phyloP scores from a whole-genome alignment of 2,888 invertebrate genomes.

The Cheilosia soror region DNA sequence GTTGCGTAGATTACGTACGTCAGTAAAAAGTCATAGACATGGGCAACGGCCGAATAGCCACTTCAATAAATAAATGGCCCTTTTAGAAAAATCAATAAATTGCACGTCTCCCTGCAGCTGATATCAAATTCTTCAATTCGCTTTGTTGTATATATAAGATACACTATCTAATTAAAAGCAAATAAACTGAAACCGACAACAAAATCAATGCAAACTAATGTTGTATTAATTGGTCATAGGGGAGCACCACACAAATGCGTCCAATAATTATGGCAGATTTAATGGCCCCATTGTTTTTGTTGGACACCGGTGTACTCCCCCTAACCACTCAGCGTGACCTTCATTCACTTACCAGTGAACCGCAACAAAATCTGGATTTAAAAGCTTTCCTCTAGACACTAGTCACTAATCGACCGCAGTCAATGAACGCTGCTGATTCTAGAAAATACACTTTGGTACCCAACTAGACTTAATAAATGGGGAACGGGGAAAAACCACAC shows the following conservation, averaged over 20 bases:
- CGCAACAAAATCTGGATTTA: background rate
- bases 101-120: background rate
- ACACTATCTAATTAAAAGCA: background rate
- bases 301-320: slow-evolving; percentile 22
- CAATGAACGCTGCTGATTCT: slow-evolving; percentile 24
- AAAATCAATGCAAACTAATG: too few relatives aligned
- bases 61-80: background rate
- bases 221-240: background rate
- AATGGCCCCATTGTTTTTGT: background rate
- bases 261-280: too few relatives aligned
- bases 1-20: too few relatives aligned
- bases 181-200: background rate
- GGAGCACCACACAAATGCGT: background rate
- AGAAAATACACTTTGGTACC: slow-evolving; percentile 2
- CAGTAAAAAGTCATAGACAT: too few relatives aligned
- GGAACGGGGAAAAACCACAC: slow-evolving; percentile 8
- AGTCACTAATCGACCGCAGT: background rate
- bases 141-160: background rate
- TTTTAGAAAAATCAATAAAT: slow-evolving; percentile 53
- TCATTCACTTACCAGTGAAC: slow-evolving; percentile 51
- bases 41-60: too few relatives aligned
- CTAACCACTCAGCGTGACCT: slow-evolving; percentile 47
- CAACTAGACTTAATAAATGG: background rate
- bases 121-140: slow-evolving; percentile 12
- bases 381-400: background rate